A percentile compares a stretch with the other conserved stretches of the same genome.
Conservation (phyloP, 2,113 vertebrate species). For the Alethe diademata region DNA sequence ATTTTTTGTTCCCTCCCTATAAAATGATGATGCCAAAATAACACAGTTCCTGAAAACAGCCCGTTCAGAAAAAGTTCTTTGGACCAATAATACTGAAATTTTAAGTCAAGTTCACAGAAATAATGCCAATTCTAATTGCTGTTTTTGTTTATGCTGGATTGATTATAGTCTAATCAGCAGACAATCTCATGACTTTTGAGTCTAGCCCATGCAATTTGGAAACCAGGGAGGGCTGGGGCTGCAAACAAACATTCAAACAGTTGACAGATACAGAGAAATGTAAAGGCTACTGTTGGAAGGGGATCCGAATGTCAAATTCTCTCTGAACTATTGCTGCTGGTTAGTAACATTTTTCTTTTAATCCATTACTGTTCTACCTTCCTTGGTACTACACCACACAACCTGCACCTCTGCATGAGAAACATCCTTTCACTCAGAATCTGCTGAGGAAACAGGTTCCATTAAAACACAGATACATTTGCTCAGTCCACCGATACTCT, state of each 20-base stretch:
- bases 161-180: slow-evolving; percentile 65
- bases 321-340: neutral
- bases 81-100: slow-evolving; percentile 48
- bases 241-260: slow-evolving; percentile 36
- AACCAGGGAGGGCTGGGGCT: neutral
- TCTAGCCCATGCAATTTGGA: slow-evolving; percentile 67
- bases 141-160: slow-evolving; percentile 73
- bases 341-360: neutral
- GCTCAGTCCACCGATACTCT: neutral
- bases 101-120: slow-evolving; percentile 59
- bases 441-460: neutral
- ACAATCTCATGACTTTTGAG: slow-evolving; percentile 69
- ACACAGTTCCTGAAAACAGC: slow-evolving; percentile 32
- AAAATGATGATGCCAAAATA: slow-evolving; percentile 63
- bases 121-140: slow-evolving; percentile 70
- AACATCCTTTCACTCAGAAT: neutral
- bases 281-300: slow-evolving; percentile 21
- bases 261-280: slow-evolving; percentile 15
- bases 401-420: neutral
- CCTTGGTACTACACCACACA: neutral
- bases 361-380: neutral
- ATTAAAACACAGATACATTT: neutral
- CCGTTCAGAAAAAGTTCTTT: slow-evolving; percentile 51
- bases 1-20: slow-evolving; percentile 62
- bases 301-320: neutral